Percentiles rank a stretch among this genome's conserved stretches.
Conservation (phyloP, 2,888 invertebrate species). For the Eristalis arbustorum region DNA sequence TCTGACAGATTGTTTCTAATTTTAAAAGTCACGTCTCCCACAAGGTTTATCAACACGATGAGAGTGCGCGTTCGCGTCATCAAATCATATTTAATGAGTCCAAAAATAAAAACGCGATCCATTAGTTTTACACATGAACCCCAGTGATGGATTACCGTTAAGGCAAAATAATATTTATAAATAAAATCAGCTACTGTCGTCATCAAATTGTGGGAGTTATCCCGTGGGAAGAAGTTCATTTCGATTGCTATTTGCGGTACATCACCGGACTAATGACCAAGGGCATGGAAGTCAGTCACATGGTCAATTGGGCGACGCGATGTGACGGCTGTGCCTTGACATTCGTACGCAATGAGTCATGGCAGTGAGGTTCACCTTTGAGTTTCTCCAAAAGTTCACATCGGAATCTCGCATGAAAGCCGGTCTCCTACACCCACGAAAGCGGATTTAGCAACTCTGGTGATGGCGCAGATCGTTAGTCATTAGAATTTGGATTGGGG, state of each 20-base stretch:
- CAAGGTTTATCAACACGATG: neutral
- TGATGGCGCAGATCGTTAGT: constrained; percentile 24
- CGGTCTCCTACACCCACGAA: constrained; percentile 6
- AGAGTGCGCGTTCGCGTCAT: neutral
- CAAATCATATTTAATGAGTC: neutral
- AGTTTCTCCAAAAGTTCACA: constrained; percentile 1
- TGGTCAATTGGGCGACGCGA: neutral
- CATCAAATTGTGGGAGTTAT: neutral
- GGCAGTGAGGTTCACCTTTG: neutral
- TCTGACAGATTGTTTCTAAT: neutral
- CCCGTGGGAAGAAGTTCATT: neutral
- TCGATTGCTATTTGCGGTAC: neutral
- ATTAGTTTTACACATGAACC: neutral
- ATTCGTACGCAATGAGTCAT: neutral
- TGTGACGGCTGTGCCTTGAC: too few species aligned
- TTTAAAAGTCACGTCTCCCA: neutral
- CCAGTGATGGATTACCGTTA: neutral
- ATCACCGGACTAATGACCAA: neutral
- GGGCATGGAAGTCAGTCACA: neutral
- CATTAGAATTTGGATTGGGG: neutral
- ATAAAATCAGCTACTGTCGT: neutral
- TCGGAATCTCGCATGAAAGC: constrained; percentile 3
- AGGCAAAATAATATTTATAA: neutral
- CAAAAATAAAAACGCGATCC: neutral
- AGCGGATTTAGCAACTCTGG: constrained; percentile 26